phyloP scores from a whole-genome alignment of 2,797 vertebrate genomes.

The Potorous gilbertii region DNA sequence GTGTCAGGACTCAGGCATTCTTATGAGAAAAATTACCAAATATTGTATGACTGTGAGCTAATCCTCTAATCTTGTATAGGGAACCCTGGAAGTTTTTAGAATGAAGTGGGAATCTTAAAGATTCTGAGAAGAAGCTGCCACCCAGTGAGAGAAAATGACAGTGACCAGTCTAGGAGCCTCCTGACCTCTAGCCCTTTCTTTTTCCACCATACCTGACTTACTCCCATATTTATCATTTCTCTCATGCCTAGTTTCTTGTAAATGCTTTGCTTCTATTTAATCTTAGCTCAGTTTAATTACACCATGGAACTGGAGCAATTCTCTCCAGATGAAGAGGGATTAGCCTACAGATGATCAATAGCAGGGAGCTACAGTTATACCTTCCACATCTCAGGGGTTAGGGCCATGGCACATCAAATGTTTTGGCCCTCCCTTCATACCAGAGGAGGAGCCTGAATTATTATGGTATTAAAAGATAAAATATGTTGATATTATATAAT shows the following conservation, averaged over 20 bases:
- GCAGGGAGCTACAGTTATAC: neutral
- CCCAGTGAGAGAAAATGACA: neutral
- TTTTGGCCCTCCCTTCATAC: neutral
- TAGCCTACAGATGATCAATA: neutral
- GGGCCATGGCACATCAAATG: neutral
- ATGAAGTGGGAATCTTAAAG: neutral
- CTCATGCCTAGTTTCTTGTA: neutral
- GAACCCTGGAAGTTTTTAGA: conserved; percentile 4
- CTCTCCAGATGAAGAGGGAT: neutral
- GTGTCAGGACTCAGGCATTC: neutral
- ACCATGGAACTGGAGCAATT: neutral
- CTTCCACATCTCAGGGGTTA: neutral
- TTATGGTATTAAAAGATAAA: neutral
- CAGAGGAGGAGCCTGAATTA: neutral
- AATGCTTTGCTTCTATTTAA: neutral
- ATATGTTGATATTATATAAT: neutral
- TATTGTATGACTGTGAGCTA: neutral
- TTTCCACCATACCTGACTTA: neutral
- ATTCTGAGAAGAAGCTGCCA: neutral
- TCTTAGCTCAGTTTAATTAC: neutral
- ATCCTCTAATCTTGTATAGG: neutral
- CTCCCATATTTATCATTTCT: neutral
- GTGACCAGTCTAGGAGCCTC: neutral
- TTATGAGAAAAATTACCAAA: neutral
- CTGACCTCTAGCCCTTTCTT: neutral